Base-by-base conservation (phyloP, 2,888 invertebrate species). In the Caenorhabditis auriculariae region DNA sequence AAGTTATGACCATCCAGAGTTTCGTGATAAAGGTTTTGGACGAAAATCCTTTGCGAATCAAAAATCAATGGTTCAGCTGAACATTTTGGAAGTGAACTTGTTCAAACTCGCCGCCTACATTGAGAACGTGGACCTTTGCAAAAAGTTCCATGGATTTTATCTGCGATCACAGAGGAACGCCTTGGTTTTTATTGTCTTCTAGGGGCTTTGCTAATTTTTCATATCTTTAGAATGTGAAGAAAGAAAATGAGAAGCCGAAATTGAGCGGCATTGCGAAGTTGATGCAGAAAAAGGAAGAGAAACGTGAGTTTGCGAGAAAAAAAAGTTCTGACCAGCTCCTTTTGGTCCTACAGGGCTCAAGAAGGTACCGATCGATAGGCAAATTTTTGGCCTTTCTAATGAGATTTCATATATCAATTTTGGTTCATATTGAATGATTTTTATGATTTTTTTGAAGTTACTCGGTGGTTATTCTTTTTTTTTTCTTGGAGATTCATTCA, bases 61-160 rank as follows among this genome's bases (percentile, higher is more conserved):
- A n/a, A 32, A 32, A 26, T 21, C 27, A 15, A 26, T 7, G 38
- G 41, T 70, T 61, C 38, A 71, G 71, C 51, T 74, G 37, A 55
- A 61, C 26, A 60, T 74, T 27, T 41, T 62, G 12, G 70, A 74
- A 7, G 53, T 76, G n/a, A 71, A 75, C 45, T 52, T 75, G 6
- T 75, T 71, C 73, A 64, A 74, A 42, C 50, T 77, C 28, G 51
- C 66, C 7, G 48, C 51, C n/a, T 77, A 76, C 51, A 60, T 76
- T 28, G 73, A 77, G 28, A 57, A 58, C 27, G 67, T 66, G 7
- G 68, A 75, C 51, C 32, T 77, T 29, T 75, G 75, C 58, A 64
- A 64, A 39, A 77, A 77, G 43, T 67, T 75, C 42, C 71, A 75
- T 43, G 75, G 75, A 48, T 70, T 67, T 38, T 62, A 58, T 39